Evolutionary conservation across 1,140 invertebrate species (phyloP).

Genomic region (Polypedilum vanderplanki): DNA sequence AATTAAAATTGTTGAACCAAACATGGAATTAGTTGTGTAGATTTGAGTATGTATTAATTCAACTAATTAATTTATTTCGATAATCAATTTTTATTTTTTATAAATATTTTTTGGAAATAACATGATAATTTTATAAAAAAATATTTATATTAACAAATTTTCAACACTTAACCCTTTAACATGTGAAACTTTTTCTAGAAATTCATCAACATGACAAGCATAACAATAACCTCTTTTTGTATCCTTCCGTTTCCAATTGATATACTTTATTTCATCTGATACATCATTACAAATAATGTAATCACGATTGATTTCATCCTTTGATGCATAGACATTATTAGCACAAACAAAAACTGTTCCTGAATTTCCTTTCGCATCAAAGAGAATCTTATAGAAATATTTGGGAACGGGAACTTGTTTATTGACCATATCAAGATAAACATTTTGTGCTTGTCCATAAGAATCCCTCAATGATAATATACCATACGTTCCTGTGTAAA

Average conservation of each 20-base stretch:
- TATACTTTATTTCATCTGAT: conserved; percentile 45
- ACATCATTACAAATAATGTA: conserved; percentile 50
- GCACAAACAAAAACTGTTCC: conserved; percentile 52
- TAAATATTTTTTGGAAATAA: too few species aligned
- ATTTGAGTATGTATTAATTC: too few species aligned
- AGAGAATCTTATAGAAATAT: conserved; percentile 54
- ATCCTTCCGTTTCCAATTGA: conserved; percentile 46
- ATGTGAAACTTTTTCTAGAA: conserved; percentile 48
- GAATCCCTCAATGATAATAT: conserved; percentile 47
- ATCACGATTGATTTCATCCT: conserved; percentile 40
- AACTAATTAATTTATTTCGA: too few species aligned
- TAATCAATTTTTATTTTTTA: too few species aligned
- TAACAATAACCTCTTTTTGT: conserved; percentile 55
- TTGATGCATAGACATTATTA: conserved; percentile 52
- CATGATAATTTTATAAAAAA: too few species aligned
- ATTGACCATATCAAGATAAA: conserved; percentile 46
- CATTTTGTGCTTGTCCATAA: conserved; percentile 41
- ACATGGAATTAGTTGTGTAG: too few species aligned
- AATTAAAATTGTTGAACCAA: too few species aligned
- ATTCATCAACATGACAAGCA: conserved; percentile 55
- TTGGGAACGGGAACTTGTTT: conserved; percentile 49
- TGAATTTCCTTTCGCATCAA: conserved; percentile 44
- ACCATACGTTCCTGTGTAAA: conserved; percentile 54
- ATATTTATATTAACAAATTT: conserved; percentile 36
- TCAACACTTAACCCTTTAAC: conserved; percentile 46